phyloP scores from a whole-genome alignment of 1,140 invertebrate species.

The Ceratina australensis region DNA sequence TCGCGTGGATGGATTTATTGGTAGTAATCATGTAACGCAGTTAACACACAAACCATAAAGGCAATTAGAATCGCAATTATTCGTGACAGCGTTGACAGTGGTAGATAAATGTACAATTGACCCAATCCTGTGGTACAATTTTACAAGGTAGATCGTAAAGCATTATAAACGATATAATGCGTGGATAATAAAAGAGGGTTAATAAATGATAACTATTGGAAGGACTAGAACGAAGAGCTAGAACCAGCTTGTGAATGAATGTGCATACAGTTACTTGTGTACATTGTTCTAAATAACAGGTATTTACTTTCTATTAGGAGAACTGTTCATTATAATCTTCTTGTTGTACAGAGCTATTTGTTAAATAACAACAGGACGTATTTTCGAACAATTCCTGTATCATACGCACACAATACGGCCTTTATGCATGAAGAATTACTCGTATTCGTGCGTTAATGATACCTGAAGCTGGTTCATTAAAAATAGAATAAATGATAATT shows the following conservation, averaged over 20 bases:
- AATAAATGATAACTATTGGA: not conserved
- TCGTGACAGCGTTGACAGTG: not conserved
- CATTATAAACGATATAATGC: constrained; percentile 1
- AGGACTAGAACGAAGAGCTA: not conserved
- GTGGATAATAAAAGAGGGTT: not conserved
- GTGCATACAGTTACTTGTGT: not conserved
- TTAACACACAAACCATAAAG: not conserved
- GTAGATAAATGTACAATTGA: constrained; percentile 21
- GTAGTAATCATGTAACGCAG: not conserved
- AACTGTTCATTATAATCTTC: no score
- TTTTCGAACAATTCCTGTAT: not conserved
- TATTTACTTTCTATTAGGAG: no score
- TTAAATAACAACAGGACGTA: not conserved
- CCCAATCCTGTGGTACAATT: constrained; percentile 4
- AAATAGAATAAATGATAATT: constrained; percentile 14
- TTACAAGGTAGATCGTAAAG: not conserved
- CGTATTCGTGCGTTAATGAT: not conserved
- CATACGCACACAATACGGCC: not conserved
- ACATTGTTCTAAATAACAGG: not conserved
- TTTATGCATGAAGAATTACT: not conserved
- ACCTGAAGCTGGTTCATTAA: constrained; percentile 1
- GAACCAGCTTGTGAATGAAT: constrained; percentile 8
- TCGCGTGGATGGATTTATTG: constrained; percentile 3
- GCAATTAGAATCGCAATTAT: constrained; percentile 25
- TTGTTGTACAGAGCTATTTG: not conserved